phyloP scores from a whole-genome alignment of 1,140 invertebrate genomes.

The Condylostylus longicornis region DNA sequence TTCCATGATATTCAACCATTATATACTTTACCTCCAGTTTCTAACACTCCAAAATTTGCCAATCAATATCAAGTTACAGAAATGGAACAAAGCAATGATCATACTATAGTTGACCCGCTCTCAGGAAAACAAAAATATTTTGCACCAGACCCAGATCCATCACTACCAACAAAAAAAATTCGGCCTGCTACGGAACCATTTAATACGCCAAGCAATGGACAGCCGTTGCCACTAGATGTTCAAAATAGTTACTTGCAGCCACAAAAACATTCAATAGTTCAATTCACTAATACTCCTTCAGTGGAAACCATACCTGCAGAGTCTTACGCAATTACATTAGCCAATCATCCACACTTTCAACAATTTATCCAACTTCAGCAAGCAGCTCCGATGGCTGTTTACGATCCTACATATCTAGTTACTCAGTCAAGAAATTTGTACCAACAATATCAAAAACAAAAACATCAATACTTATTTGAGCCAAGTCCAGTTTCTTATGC shows the following conservation, averaged over 20 bases:
- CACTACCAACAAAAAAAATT: conserved; percentile 29
- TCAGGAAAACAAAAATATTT: conserved; percentile 32
- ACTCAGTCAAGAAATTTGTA: conserved; percentile 30
- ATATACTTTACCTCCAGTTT: conserved; percentile 19
- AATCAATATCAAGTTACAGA: conserved; percentile 35
- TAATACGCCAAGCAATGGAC: conserved; percentile 33
- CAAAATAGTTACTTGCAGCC: conserved; percentile 21
- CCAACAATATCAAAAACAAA: conserved; percentile 25
- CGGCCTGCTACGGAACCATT: conserved; percentile 30
- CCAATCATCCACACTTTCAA: conserved; percentile 9
- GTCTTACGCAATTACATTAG: conserved; percentile 4
- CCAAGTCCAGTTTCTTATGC: conserved; percentile 23
- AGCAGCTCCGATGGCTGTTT: conserved; percentile 24
- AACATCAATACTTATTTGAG: no score
- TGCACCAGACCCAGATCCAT: conserved; percentile 36
- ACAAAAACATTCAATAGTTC: conserved; percentile 22
- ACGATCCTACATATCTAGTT: conserved; percentile 30
- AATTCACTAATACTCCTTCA: conserved; percentile 15
- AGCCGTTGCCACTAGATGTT: conserved; percentile 28
- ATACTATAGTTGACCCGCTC: conserved; percentile 27
- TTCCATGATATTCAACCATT: conserved; percentile 10
- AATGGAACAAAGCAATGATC: conserved; percentile 29
- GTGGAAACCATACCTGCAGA: conserved; percentile 15
- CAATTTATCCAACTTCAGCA: conserved; percentile 10
- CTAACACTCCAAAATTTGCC: neutral